Evolutionary conservation across 2,797 vertebrate species (phyloP).

Genomic region (Chromobotia macracanthus): DNA sequence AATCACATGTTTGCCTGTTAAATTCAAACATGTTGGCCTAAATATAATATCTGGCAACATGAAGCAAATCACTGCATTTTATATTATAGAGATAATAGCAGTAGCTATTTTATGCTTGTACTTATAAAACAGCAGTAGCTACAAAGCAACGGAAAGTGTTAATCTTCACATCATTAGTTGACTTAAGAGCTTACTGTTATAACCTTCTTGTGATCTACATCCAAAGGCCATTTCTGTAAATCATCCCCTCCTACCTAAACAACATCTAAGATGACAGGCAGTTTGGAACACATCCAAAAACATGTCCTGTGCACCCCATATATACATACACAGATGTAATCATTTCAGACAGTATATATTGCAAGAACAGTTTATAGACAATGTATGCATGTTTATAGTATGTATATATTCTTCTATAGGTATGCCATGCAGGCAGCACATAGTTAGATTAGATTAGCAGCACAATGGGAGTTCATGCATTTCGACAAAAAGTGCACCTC

Average conservation of each 20-base stretch:
- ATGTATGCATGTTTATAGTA: no score
- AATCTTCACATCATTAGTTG: background rate
- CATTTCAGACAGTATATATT: constrained; percentile 23
- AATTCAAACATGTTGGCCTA: no score
- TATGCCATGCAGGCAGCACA: no score
- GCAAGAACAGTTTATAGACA: background rate
- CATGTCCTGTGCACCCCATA: constrained; percentile 16
- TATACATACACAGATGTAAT: constrained; percentile 25
- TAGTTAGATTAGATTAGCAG: constrained; percentile 15
- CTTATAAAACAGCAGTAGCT: background rate
- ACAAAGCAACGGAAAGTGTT: background rate
- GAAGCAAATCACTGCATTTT: no score
- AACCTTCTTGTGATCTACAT: constrained; percentile 14
- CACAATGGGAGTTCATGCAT: constrained; percentile 40
- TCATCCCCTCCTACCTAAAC: constrained; percentile 5
- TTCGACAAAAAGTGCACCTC: constrained; percentile 16
- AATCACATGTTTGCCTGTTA: no score
- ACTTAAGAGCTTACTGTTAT: background rate
- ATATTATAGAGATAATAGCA: no score
- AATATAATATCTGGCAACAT: no score
- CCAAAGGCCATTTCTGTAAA: constrained; percentile 28
- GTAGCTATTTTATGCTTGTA: no score
- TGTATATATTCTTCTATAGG: no score
- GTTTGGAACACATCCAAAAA: constrained; percentile 21
- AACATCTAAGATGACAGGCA: constrained; percentile 41